phyloP scores from a whole-genome alignment of 2,888 invertebrate genomes.

The Xanthorhoe spadicearia region DNA sequence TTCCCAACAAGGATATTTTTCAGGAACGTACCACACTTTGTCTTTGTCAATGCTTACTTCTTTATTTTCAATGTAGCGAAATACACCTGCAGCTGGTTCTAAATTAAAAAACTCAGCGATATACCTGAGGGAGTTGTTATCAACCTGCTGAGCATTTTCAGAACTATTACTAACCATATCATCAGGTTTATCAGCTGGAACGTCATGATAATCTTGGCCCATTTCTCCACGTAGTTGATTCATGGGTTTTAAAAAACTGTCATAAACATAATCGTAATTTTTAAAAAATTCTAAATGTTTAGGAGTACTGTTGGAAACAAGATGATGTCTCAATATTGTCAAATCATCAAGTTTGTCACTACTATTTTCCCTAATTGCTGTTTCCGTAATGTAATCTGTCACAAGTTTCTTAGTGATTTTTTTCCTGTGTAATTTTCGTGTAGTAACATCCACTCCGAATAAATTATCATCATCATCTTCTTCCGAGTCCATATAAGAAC shows the following conservation, averaged over 20 bases:
- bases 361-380: constrained; percentile 1
- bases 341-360: constrained; percentile 1
- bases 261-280: constrained; percentile 52
- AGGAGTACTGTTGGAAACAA: constrained; percentile 4
- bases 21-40: constrained; percentile 68
- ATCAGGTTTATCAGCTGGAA: neutral
- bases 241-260: neutral
- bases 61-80: constrained; percentile 31
- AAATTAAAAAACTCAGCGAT: constrained; percentile 63
- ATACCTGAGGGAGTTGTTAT: constrained; percentile 42
- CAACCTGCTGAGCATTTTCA: constrained; percentile 31
- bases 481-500: constrained; percentile 10
- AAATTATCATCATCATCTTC: constrained; percentile 22
- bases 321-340: constrained; percentile 6
- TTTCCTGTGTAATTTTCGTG: constrained; percentile 7
- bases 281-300: constrained; percentile 42
- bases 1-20: constrained; percentile 72
- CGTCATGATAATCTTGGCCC: constrained; percentile 1
- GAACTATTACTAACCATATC: neutral
- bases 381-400: constrained; percentile 19
- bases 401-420: neutral
- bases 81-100: constrained; percentile 55
- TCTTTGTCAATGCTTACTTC: constrained; percentile 23
- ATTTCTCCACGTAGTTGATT: constrained; percentile 4
- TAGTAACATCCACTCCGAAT: constrained; percentile 20